Evolutionary conservation across 2,888 invertebrate species (phyloP).

Genomic region (Eupithecia inturbata): DNA sequence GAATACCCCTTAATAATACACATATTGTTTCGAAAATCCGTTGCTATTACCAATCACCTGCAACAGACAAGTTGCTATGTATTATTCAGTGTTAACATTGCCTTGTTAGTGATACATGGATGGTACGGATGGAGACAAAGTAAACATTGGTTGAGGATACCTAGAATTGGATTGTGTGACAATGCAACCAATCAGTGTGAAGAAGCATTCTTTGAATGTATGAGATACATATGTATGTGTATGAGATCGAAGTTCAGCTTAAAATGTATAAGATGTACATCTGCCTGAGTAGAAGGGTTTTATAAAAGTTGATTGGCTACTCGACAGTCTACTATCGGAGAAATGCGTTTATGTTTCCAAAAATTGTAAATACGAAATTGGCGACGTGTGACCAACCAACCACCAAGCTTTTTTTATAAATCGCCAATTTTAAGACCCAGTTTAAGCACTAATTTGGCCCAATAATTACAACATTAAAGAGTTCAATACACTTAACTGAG

Average conservation of each 20-base stretch:
- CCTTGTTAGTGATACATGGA: conserved; percentile 30
- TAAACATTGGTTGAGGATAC: conserved; percentile 22
- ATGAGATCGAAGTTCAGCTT: not conserved
- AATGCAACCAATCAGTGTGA: conserved; percentile 14
- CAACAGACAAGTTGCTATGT: conserved; percentile 42
- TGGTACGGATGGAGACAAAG: conserved; percentile 16
- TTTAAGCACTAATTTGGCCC: too few species aligned
- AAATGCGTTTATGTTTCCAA: too few species aligned
- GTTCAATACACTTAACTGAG: too few species aligned
- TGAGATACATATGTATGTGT: too few species aligned
- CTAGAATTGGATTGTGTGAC: conserved; percentile 24
- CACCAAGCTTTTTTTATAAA: not conserved
- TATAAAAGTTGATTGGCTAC: not conserved
- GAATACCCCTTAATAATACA: conserved; percentile 19
- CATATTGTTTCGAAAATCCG: conserved; percentile 39
- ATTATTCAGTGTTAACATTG: conserved; percentile 32
- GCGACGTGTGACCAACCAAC: too few species aligned
- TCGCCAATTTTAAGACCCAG: too few species aligned
- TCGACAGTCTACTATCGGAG: not conserved
- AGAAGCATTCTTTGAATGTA: not conserved
- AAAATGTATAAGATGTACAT: not conserved
- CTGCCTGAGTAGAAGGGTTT: not conserved
- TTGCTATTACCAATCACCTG: conserved; percentile 45
- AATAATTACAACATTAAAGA: too few species aligned
- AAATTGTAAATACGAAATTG: too few species aligned